These are phyloP conservation scores for Bimastos eiseni DNA, from an alignment of 2,888 invertebrate genomes.

Conservation along the genomic window DNA sequence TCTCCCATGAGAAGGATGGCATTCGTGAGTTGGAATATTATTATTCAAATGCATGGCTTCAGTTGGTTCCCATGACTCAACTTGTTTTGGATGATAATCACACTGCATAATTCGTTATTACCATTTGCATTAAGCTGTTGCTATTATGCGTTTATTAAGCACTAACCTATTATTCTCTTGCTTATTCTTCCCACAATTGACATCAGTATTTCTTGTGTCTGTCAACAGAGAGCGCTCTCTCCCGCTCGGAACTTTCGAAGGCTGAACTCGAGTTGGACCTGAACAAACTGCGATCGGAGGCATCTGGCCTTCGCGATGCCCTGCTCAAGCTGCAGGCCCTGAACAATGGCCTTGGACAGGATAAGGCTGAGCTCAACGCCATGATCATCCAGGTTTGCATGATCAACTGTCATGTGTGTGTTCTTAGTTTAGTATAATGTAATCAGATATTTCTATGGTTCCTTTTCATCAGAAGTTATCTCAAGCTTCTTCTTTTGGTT, in stretches of 20 bases:
- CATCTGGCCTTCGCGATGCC: conserved; percentile 60
- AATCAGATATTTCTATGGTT: too few relatives aligned
- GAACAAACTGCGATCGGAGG: conserved; percentile 60
- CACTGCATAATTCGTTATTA: too few relatives aligned
- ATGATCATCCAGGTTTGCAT: conserved; percentile 58
- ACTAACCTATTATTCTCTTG: neutral
- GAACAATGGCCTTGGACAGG: conserved; percentile 62
- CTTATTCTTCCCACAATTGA: neutral
- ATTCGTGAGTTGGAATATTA: conserved; percentile 61
- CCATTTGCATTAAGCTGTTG: too few relatives aligned
- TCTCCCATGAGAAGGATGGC: conserved; percentile 87
- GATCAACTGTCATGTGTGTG: neutral
- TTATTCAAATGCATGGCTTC: neutral
- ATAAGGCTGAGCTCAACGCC: conserved; percentile 63
- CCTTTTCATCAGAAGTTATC: too few relatives aligned
- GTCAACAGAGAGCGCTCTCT: conserved; percentile 57
- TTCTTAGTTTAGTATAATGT: neutral
- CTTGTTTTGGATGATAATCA: neutral
- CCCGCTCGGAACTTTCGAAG: conserved; percentile 57
- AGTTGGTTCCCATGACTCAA: neutral
- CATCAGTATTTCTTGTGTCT: neutral
- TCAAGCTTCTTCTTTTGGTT: too few relatives aligned
- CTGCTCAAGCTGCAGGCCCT: conserved; percentile 62
- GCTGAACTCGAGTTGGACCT: conserved; percentile 62
- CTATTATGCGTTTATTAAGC: too few relatives aligned